phyloP scores from a whole-genome alignment of 1,140 invertebrate genomes.

The Piezodorus guildinii region DNA sequence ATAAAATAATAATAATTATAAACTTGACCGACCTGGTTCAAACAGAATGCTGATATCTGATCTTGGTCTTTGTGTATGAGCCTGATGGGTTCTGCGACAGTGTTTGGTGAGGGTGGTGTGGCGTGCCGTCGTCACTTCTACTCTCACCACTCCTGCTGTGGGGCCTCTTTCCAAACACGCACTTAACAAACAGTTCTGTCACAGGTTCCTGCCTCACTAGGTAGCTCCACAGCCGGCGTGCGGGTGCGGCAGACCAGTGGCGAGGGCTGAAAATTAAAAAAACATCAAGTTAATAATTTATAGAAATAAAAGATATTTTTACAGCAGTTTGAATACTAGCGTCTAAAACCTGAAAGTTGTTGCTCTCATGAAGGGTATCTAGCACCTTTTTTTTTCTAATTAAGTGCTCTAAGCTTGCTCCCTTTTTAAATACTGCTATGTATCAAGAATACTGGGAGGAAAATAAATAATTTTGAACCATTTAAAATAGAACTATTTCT shows the following conservation, averaged over 20 bases:
- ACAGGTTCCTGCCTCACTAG: constrained; percentile 84
- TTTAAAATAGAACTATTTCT: too few species aligned
- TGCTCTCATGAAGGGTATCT: too few species aligned
- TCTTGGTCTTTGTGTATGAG: constrained; percentile 99
- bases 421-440: too few species aligned
- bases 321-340: too few species aligned
- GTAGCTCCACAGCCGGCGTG: constrained; percentile 84
- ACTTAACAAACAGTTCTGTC: constrained; percentile 90
- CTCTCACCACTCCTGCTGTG: constrained; percentile 9
- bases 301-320: too few species aligned
- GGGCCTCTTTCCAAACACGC: constrained; percentile 73
- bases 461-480: too few species aligned
- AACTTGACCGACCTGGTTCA: constrained; percentile 64
- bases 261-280: constrained; percentile 39
- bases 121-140: neutral
- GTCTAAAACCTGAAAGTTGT: too few species aligned
- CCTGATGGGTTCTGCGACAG: constrained; percentile 66
- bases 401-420: too few species aligned
- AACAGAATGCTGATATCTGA: constrained; percentile 91
- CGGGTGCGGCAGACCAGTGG: constrained; percentile 63
- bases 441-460: too few species aligned
- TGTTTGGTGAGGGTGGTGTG: neutral
- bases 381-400: too few species aligned
- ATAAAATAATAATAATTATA: neutral
- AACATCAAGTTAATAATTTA: too few species aligned